Conservation (phyloP, 2,888 invertebrate species). For the Plagodis pulveraria region DNA sequence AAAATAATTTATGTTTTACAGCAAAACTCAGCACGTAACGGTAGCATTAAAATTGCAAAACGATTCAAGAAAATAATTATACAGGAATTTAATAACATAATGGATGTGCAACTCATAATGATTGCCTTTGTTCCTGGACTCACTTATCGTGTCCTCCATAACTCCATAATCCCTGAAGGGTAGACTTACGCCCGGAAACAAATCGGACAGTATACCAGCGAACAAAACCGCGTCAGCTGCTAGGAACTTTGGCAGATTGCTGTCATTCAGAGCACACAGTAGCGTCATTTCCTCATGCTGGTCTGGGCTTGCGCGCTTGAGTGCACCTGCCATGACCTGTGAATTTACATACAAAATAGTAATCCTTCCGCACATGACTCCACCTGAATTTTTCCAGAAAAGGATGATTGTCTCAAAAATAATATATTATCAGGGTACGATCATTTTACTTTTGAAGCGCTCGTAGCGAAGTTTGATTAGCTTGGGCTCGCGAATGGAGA, state of each 20-base stretch:
- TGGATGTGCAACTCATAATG: no score
- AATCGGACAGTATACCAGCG: slow-evolving; percentile 94
- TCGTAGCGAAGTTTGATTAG: no score
- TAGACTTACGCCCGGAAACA: slow-evolving; percentile 93
- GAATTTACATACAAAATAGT: neutral
- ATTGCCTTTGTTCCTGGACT: slow-evolving; percentile 33
- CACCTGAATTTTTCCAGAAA: no score
- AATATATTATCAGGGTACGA: no score
- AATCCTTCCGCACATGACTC: neutral
- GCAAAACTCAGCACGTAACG: no score
- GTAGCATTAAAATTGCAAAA: no score
- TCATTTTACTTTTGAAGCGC: no score
- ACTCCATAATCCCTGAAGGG: slow-evolving; percentile 92
- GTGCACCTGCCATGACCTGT: slow-evolving; percentile 93
- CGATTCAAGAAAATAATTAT: no score
- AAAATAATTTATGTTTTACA: no score
- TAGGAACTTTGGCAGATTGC: slow-evolving; percentile 95
- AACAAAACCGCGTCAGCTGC: slow-evolving; percentile 93
- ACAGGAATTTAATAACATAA: no score
- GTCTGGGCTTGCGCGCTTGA: slow-evolving; percentile 94
- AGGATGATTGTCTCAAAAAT: no score
- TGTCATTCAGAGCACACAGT: slow-evolving; percentile 94
- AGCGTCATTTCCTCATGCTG: slow-evolving; percentile 93
- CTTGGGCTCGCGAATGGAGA: no score
- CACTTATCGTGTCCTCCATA: slow-evolving; percentile 87